Evolutionary conservation across 2,888 invertebrate genomes (phyloP).

Genomic region (Drosophila subsilvestris): DNA sequence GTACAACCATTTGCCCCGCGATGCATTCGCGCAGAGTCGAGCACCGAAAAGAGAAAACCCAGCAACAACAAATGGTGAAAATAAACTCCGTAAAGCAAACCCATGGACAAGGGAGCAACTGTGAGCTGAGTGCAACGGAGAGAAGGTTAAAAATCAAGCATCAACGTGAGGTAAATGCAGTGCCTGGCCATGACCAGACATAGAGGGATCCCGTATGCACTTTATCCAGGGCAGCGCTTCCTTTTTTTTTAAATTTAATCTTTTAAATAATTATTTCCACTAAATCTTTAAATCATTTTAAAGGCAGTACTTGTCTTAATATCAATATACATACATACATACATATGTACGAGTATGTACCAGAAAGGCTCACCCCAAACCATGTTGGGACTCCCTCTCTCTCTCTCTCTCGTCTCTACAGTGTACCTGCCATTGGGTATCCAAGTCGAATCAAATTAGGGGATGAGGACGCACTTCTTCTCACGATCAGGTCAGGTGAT

Average conservation of each 20-base stretch:
- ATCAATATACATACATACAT: too few relatives aligned
- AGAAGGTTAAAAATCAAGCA: slow-evolving; percentile 56
- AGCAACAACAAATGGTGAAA: slow-evolving; percentile 46
- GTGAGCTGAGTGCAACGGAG: slow-evolving; percentile 12
- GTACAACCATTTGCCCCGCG: slow-evolving; percentile 18
- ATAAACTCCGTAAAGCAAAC: slow-evolving; percentile 27
- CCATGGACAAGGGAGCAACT: slow-evolving; percentile 18
- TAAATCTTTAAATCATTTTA: neutral
- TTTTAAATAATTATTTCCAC: neutral
- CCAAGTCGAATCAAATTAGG: slow-evolving; percentile 7
- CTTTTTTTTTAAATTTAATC: too few relatives aligned
- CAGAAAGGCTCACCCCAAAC: neutral
- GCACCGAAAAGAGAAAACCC: slow-evolving; percentile 48
- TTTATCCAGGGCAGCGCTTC: neutral
- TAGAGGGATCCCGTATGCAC: slow-evolving; percentile 9
- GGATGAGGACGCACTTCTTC: slow-evolving; percentile 36
- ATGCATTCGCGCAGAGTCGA: slow-evolving; percentile 24
- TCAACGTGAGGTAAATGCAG: slow-evolving; percentile 39
- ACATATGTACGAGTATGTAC: neutral
- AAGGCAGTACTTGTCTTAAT: neutral
- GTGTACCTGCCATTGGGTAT: neutral
- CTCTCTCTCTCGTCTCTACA: neutral
- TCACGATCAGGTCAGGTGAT: slow-evolving; percentile 31
- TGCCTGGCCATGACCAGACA: neutral
- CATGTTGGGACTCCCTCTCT: neutral